Evolutionary conservation across 1,140 invertebrate genomes (phyloP), one percentile per base, ranked within the genome.

Genomic region (Drosophila auraria): DNA sequence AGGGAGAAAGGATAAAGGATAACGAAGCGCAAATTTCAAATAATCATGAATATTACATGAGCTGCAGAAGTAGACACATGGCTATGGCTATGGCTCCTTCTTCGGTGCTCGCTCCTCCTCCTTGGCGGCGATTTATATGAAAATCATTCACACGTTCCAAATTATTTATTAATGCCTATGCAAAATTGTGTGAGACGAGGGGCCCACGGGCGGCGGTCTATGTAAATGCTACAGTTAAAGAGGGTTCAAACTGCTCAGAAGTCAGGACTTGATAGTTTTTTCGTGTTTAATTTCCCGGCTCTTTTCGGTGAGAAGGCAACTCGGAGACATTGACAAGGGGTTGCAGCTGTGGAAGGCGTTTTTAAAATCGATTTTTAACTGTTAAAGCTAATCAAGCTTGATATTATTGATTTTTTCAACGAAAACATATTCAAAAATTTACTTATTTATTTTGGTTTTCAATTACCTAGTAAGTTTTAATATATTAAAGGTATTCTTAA

Each of bases 41-140:
- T 87, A 87, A 89, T 87, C 84, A 87, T 87, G 84, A 87, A 87
- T 89, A 89, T 87, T 89, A 87, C 84, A 87, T 87, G 81, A 89
- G 84, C 84, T 84, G 78, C 78, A 78, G 36, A 58, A 89, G 78
- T 89, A 87, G 86, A 89, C 84, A 84, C 9, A 30, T 17, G 3
- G 36, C 57, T 42, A 56, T 56, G 53, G 33, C 27, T 20, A 17
- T 44, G 42, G 20, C 69, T 27, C 23, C 36, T 50, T 42, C 56
- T 40, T 69, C 38, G 45, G 27, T 12, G 27, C 45, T 15, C 36
- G 7, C 36, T 58, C 38, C 68, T 71, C 11, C 36, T 62, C 20
- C 63, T 80, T 63, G 78, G 61, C 69, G 53, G 78, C 58, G 73
- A 87, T 83, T 83, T 78, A 81, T 89, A 73, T 71, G 78, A 84